phyloP scores from a whole-genome alignment of 2,113 vertebrate species.

The Macrotus californicus region DNA sequence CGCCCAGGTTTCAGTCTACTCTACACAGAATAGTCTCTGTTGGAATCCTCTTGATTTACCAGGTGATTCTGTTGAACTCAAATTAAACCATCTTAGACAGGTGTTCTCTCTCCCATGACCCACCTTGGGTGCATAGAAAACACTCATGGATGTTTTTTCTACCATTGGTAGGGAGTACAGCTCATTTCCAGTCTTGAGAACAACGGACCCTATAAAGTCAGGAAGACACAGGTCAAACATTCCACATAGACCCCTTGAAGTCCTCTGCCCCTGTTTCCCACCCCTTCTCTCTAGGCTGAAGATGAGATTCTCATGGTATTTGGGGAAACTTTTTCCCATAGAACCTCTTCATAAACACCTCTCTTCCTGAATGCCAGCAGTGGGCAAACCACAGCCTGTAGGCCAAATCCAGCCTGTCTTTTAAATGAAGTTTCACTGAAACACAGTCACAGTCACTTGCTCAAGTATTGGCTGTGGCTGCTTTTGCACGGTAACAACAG shows the following conservation, averaged over 20 bases:
- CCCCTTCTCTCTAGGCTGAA: background rate
- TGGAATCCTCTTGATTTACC: background rate
- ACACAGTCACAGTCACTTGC: background rate
- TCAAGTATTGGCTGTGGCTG: background rate
- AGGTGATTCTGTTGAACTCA: background rate
- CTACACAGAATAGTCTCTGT: background rate
- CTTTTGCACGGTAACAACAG: background rate
- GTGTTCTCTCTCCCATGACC: background rate
- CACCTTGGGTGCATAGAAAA: background rate
- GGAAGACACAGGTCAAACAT: background rate
- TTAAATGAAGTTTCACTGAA: background rate
- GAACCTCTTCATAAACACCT: background rate
- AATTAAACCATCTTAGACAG: background rate
- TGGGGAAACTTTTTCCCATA: background rate
- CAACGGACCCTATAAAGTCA: background rate
- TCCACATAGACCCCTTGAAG: background rate
- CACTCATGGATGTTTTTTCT: background rate
- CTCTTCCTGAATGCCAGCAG: background rate
- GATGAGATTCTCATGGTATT: background rate
- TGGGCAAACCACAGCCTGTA: background rate
- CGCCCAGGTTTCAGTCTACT: background rate
- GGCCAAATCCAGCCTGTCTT: background rate
- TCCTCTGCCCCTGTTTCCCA: background rate
- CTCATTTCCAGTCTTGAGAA: background rate
- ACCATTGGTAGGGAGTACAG: background rate